These are phyloP conservation scores for Aplodontia rufa DNA, from an alignment of 2,113 vertebrate genomes.

Conservation along the genomic window DNA sequence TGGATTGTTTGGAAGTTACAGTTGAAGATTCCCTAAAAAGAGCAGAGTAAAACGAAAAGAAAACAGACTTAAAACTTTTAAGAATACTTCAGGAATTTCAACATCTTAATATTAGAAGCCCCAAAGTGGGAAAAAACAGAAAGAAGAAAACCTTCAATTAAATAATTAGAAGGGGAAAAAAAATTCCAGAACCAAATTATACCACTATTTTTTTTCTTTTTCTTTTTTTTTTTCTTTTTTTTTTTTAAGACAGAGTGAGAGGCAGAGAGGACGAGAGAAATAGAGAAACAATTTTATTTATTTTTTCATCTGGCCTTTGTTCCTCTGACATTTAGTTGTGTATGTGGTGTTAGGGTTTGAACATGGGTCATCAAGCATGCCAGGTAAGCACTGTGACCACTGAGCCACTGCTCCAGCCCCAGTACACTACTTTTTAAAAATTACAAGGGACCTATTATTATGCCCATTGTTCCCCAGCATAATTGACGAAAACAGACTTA, in stretches of 20 bases:
- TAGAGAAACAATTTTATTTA: no score
- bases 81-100: background rate
- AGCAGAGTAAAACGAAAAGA: background rate
- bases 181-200: background rate
- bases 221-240: no score
- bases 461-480: no score
- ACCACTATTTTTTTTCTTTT: no score
- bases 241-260: no score
- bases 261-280: no score
- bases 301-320: no score
- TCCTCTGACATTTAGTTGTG: no score
- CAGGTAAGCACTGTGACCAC: no score
- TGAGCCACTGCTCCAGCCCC: no score
- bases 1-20: background rate
- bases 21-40: background rate
- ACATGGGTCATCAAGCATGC: no score
- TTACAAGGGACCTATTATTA: background rate
- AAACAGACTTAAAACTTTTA: background rate
- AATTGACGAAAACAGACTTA: background rate
- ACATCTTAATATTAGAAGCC: background rate
- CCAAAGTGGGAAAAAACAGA: background rate
- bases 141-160: background rate
- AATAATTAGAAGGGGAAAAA: background rate
- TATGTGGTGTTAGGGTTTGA: no score
- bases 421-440: background rate